phyloP scores from a whole-genome alignment of 2,888 invertebrate genomes.

The Tiliacea citrago region DNA sequence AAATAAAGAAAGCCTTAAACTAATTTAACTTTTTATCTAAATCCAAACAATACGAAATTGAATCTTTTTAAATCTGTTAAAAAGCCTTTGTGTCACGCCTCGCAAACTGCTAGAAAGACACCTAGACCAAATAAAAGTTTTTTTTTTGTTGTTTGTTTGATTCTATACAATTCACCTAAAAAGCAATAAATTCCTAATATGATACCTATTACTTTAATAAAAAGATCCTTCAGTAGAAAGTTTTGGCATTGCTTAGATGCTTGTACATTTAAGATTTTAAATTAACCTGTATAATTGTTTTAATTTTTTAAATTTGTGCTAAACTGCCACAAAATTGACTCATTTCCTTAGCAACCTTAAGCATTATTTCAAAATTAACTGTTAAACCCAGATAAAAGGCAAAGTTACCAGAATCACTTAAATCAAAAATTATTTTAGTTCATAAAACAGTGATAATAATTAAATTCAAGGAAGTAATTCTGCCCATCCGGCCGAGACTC shows the following conservation, averaged over 20 bases:
- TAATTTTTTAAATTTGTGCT: neutral
- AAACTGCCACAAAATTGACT: too few species aligned
- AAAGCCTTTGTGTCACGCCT: constrained; percentile 32
- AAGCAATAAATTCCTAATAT: too few species aligned
- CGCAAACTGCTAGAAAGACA: neutral
- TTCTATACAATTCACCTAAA: too few species aligned
- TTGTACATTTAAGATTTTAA: neutral
- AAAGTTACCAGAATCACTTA: constrained; percentile 23
- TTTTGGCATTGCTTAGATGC: neutral
- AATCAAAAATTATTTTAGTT: constrained; percentile 56
- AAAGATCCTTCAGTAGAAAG: neutral
- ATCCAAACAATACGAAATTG: constrained; percentile 17
- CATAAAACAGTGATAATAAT: constrained; percentile 62
- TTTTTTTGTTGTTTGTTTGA: constrained; percentile 4
- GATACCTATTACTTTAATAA: neutral
- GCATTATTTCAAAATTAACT: constrained; percentile 7
- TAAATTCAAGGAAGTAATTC: constrained; percentile 60
- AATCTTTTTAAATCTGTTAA: constrained; percentile 36
- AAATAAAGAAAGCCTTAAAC: constrained; percentile 19
- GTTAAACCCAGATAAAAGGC: neutral
- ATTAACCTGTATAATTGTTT: neutral
- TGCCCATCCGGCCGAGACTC: constrained; percentile 41
- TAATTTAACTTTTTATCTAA: constrained; percentile 50
- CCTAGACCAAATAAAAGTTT: constrained; percentile 20
- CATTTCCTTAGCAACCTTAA: neutral